These are phyloP conservation scores for Harpegnathos saltator DNA, from an alignment of 1,140 invertebrate genomes.

Conservation along the genomic window DNA sequence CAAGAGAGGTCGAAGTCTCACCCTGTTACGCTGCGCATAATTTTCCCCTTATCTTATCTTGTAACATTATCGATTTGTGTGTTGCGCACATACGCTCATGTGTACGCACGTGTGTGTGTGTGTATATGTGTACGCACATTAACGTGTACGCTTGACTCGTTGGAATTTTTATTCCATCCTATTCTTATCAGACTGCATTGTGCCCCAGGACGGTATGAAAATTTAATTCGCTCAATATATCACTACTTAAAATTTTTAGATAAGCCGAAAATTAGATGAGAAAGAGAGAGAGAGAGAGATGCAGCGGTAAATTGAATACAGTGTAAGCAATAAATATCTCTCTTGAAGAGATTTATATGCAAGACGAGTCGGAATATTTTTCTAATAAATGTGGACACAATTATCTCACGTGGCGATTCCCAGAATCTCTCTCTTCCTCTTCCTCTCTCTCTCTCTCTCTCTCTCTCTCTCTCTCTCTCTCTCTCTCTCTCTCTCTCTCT, in stretches of 20 bases:
- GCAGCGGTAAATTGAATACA: not conserved
- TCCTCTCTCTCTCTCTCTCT: too few species aligned
- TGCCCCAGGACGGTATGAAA: constrained; percentile 16
- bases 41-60: constrained; percentile 38
- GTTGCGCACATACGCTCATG: too few species aligned
- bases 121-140: too few species aligned
- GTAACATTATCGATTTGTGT: not conserved
- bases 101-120: too few species aligned
- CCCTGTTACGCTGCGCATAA: constrained; percentile 1
- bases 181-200: constrained; percentile 46
- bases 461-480: too few species aligned
- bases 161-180: constrained; percentile 14
- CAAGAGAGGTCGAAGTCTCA: not conserved
- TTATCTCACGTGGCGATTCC: not conserved
- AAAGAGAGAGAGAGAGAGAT: not conserved
- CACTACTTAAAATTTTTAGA: not conserved
- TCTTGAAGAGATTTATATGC: not conserved
- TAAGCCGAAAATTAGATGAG: not conserved
- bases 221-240: constrained; percentile 40
- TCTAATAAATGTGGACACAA: not conserved
- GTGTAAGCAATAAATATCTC: not conserved
- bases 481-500: too few species aligned
- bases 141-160: not conserved
- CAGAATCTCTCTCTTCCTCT: too few species aligned
- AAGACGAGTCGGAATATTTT: not conserved